Evolutionary conservation across 1,140 invertebrate species (phyloP).

Genomic region (Lanistes nyassanus): DNA sequence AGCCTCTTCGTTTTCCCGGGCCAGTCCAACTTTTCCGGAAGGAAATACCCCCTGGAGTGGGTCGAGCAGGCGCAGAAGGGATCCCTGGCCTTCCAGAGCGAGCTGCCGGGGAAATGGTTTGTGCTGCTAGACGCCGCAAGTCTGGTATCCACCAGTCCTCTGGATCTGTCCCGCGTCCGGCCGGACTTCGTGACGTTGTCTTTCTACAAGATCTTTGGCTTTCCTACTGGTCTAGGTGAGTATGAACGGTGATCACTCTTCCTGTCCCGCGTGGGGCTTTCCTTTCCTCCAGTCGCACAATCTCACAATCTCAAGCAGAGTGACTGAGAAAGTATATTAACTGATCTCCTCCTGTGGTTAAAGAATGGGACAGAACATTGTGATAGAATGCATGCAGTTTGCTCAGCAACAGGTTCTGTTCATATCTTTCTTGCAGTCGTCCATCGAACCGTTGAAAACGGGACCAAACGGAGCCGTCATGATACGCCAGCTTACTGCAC

Average conservation of each 20-base stretch:
- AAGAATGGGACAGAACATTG: too few relatives aligned
- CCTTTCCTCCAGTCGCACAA: too few relatives aligned
- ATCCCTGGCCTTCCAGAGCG: slow-evolving; percentile 68
- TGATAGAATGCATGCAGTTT: too few relatives aligned
- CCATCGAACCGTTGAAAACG: too few relatives aligned
- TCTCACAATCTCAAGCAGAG: too few relatives aligned
- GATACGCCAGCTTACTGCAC: too few relatives aligned
- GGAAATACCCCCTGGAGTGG: slow-evolving; percentile 84
- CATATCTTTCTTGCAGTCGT: too few relatives aligned
- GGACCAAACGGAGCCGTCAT: too few relatives aligned
- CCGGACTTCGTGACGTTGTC: slow-evolving; percentile 93
- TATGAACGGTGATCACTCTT: neutral
- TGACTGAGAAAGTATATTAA: too few relatives aligned
- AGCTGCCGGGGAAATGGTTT: slow-evolving; percentile 72
- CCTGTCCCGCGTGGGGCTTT: neutral
- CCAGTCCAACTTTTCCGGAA: slow-evolving; percentile 93
- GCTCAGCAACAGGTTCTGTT: too few relatives aligned
- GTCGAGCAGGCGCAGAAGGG: slow-evolving; percentile 75
- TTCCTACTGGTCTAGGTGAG: slow-evolving; percentile 81
- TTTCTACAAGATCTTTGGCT: slow-evolving; percentile 99
- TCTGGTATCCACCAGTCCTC: slow-evolving; percentile 80
- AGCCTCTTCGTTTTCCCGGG: slow-evolving; percentile 88
- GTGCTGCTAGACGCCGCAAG: slow-evolving; percentile 88
- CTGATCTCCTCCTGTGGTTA: too few relatives aligned
- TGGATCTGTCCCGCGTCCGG: slow-evolving; percentile 79